Evolutionary conservation across 2,888 invertebrate genomes (phyloP), one percentile per base, ranked within the genome.

Genomic region (Anthoptus insignis): DNA sequence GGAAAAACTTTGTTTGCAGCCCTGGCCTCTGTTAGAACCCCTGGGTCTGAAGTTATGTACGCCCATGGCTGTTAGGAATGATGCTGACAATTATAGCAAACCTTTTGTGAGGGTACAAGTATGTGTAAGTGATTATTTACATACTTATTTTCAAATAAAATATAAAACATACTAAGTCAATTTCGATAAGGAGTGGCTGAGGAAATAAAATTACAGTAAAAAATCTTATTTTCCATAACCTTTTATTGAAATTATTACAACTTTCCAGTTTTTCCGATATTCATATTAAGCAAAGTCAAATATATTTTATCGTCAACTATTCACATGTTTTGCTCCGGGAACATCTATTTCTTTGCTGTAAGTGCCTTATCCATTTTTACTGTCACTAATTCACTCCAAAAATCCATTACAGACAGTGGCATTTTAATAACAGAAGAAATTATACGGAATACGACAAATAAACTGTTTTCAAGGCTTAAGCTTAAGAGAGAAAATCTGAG

Each of bases 381-480:
- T 9, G 19, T 2, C 45, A 27, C 27, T 16, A 19, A 47, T 37
- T 54, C 19, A 27, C 47, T 86, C 34, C 67, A 76, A 39, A 74
- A 80, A 73, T 57, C 67, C 29, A 69, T 73, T 6, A 77, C 77
- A 69, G 76, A 79, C 8, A 75, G 76, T 54, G 73, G 66, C 32
- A 81, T 82, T 22, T 24, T 73, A 53, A 59, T 32, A 34, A 78
- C 82, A 16, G 84, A 83, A 59, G 65, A 68, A 7, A 69, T 71
- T 6, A 73, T 85, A 52, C 77, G 79, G 19, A 71, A 77, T n/a
- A 80, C 78, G 2, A 76, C 81, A 1, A 84, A 86, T 61, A 70
- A 76, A 50, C 59, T 90, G 57, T 86, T 90, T 68, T 67, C 72
- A 11, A 70, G 37, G 57, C 71, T 89, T 0, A 79, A 78, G 64